Percentiles rank a stretch among this genome's conserved stretches.
phyloP scores from a whole-genome alignment of 2,113 vertebrate genomes.

The Naja naja region DNA sequence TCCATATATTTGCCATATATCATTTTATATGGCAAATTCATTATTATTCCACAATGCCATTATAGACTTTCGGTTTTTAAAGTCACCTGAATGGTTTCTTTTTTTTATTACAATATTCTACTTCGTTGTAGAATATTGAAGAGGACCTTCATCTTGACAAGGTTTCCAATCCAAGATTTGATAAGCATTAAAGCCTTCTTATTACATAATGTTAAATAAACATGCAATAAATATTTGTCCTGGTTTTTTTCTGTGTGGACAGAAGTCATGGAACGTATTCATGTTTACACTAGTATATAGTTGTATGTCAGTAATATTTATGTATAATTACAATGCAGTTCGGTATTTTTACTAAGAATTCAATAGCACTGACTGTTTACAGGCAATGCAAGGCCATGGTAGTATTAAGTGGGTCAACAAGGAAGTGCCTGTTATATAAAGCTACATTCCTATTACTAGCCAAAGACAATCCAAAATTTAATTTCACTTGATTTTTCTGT shows the following conservation, averaged over 20 bases:
- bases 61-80: background rate
- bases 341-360: background rate
- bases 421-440: background rate
- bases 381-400: background rate
- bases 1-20: background rate
- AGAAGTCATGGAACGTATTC: background rate
- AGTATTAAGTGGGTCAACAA: background rate
- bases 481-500: background rate
- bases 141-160: background rate
- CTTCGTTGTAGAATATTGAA: background rate
- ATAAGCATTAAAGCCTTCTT: background rate
- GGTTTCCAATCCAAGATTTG: background rate
- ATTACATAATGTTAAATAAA: background rate
- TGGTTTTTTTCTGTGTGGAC: background rate
- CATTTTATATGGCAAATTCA: background rate
- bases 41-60: background rate
- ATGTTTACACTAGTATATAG: background rate
- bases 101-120: background rate
- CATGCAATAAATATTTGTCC: background rate
- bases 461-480: background rate
- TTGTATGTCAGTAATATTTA: background rate
- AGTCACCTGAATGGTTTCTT: background rate
- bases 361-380: background rate
- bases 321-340: background rate
- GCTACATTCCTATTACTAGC: background rate